Base-by-base conservation (phyloP, 2,113 vertebrate genomes). In the Hydrolagus affinis region DNA sequence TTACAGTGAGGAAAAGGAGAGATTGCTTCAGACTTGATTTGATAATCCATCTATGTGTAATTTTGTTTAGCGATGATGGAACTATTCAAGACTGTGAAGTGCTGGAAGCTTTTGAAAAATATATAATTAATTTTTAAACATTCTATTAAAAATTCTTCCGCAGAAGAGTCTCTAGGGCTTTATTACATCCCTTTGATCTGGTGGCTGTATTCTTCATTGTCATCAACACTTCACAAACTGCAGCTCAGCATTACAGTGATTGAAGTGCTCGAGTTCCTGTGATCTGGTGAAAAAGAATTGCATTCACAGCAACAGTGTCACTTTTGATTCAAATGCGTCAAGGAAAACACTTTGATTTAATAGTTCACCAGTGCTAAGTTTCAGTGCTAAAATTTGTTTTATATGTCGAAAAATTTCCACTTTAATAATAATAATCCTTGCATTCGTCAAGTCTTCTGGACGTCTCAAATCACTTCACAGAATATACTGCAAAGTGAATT, bases 231-330 rank as follows among this genome's bases (percentile, higher is more conserved):
- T 56, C n/a, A 15, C 85, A 57, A 73, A 85, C 30, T 75, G 68
- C 23, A n/a, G 59, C 56, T 59, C 21, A 28, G 85, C 70, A 71
- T 9, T 85, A 70, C 11, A 71, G 21, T 70, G 73, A 75, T 75
- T 75, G 73, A 86, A 85, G 57, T 75, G 28, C 62, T 68, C 19
- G 15, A 32, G 64, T 21, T 17, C 72, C 28, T 85, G 83, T 44
- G 62, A 86, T 86, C 85, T 60, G 32, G 70, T 32, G 77, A 86
- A 86, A 85, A 28, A 68, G 30, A 68, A 69, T 56, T 11, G 44
- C 68, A 69, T 80, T 68, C 78, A 66, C 86, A 80, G 83, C 85
- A 85, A 80, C 70, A 21, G 12, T 23, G 44, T 30, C 76, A n/a
- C 11, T 64, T 66, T 69, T 44, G 59, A 85, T 72, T 68, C 74